Base-by-base conservation (phyloP, 2,113 vertebrate species). In the Dipodomys ordii region DNA sequence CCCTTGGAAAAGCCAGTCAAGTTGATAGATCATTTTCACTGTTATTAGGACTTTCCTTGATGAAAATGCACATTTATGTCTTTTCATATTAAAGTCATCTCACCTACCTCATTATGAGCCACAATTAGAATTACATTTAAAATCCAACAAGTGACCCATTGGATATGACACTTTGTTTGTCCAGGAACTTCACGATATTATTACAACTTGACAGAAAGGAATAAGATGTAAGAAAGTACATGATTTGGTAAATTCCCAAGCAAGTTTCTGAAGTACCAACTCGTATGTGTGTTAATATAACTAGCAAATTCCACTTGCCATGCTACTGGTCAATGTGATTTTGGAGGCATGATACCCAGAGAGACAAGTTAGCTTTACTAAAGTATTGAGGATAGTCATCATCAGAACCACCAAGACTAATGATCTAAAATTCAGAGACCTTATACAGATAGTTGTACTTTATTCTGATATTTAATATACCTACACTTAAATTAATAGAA, bases 41-140 rank as follows among this genome's bases (percentile, higher is more conserved):
- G 30, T 64, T 46, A 60, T 18, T 74, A 64, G 80, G 25, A 73
- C 30, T 78, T 44, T 86, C 83, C 19, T 69, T 95, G 32, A 39
- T 92, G 30, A 79, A 92, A 91, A 68, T 71, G 28, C 25, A 20
- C 10, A 64, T 46, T 22, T 8, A 25, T 83, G 6, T 25, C 19
- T 73, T 90, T 46, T 82, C 65, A 28, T 6, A 68, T 91, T 73
- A 44, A 25, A 92, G 44, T 88, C 5, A 80, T 90, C 44, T 78
- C 27, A 46, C 79, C 64, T 53, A 7, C 30, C n/a, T 77, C 88
- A 44, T 83, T 39, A 85, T 82, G 78, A 79, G 39, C 6, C 64
- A 39, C 9, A 32, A 39, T 35, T 78, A 72, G 7, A 76, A 64
- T 80, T 87, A 7, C 92, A 62, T 32, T 62, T 19, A 73, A 25